Percentiles rank a stretch among this genome's conserved stretches.
Conservation (phyloP, 2,797 vertebrate genomes). For the Sylvilagus floridanus region DNA sequence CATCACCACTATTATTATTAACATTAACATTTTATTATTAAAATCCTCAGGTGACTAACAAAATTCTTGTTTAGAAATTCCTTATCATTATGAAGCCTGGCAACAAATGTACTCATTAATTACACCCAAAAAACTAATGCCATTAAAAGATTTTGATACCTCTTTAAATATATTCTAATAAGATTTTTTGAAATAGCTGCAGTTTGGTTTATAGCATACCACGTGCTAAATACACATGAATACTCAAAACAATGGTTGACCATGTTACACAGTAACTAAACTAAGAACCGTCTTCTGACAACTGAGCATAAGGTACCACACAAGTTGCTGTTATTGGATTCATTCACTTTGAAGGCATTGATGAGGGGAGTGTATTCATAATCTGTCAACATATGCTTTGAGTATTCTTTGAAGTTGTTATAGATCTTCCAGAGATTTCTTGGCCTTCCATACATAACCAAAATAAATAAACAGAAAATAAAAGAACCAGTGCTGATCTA, state of each 20-base stretch:
- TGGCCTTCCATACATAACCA: slow-evolving; percentile 18
- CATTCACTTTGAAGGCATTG: background rate
- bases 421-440: slow-evolving; percentile 7
- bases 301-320: background rate
- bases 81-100: slow-evolving; percentile 45
- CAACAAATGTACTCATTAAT: background rate
- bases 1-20: background rate
- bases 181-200: background rate
- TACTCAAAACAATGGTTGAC: background rate
- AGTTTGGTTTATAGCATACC: background rate
- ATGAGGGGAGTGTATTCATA: background rate
- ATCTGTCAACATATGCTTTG: background rate
- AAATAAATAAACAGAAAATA: background rate
- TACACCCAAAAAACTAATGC: slow-evolving; percentile 5
- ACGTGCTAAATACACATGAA: background rate
- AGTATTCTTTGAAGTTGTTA: background rate
- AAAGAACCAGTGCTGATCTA: background rate
- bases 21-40: background rate
- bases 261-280: background rate
- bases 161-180: background rate
- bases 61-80: background rate
- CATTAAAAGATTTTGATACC: background rate
- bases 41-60: background rate
- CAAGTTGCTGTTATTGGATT: background rate
- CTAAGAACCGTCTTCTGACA: background rate